These are phyloP conservation scores for Syngnathus acus DNA, from an alignment of 2,797 vertebrate species.

Conservation along the genomic window DNA sequence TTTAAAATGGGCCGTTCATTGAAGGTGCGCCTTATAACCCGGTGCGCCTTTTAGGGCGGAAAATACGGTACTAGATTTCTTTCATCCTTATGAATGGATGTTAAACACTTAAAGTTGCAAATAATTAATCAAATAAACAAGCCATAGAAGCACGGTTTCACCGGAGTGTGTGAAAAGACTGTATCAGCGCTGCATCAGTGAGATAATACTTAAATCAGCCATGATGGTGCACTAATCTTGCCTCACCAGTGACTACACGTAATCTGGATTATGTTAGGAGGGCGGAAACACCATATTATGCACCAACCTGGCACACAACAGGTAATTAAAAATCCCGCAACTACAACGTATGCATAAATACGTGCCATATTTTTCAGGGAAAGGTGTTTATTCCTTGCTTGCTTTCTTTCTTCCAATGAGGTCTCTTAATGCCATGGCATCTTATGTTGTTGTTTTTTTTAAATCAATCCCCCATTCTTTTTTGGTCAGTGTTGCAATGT, in stretches of 20 bases:
- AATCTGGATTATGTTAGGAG: constrained; percentile 61
- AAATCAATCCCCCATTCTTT: background rate
- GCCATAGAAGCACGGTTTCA: background rate
- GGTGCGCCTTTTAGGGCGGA: no score
- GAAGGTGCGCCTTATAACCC: no score
- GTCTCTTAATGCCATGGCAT: background rate
- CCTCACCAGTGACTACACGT: constrained; percentile 43
- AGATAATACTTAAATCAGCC: constrained; percentile 50
- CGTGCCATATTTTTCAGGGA: no score
- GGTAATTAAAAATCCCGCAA: constrained; percentile 35
- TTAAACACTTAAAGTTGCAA: background rate
- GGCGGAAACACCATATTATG: constrained; percentile 29
- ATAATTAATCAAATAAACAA: background rate
- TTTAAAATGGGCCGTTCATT: no score
- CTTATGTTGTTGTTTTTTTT: background rate
- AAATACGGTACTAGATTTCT: background rate
- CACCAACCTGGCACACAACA: constrained; percentile 19
- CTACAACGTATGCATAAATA: background rate
- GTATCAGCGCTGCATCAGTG: constrained; percentile 18
- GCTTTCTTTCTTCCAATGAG: background rate
- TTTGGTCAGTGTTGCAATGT: background rate
- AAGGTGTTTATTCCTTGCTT: background rate
- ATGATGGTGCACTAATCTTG: constrained; percentile 48
- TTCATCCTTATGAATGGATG: background rate
- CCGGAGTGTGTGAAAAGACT: constrained; percentile 13